These are phyloP conservation scores for Macroramphosus scolopax DNA, from an alignment of 2,797 vertebrate genomes.

Conservation along the genomic window DNA sequence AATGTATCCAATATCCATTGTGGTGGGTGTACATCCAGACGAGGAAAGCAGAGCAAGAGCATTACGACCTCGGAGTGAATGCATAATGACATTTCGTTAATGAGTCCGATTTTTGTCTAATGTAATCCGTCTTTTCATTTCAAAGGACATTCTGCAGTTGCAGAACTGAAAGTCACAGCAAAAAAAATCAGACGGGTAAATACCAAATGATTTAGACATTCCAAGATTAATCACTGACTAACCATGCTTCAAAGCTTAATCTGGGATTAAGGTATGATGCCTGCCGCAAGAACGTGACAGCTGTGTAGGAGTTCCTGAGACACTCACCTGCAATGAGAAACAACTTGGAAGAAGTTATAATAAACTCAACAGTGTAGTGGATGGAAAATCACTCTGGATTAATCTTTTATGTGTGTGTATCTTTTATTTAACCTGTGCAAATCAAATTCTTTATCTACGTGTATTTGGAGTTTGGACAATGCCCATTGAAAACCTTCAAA, in stretches of 20 bases:
- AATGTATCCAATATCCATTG: background rate
- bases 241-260: slow-evolving; percentile 50
- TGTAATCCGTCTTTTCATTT: slow-evolving; percentile 13
- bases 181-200: slow-evolving; percentile 38
- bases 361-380: no score
- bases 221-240: slow-evolving; percentile 48
- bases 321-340: slow-evolving; percentile 17
- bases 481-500: no score
- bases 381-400: no score
- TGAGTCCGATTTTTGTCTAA: slow-evolving; percentile 17
- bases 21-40: background rate
- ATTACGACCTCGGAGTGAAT: background rate
- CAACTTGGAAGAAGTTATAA: background rate
- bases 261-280: slow-evolving; percentile 53
- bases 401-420: no score
- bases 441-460: no score
- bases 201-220: slow-evolving; percentile 36
- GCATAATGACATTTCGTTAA: slow-evolving; percentile 17
- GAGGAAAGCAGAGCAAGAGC: background rate
- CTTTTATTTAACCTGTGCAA: no score
- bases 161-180: slow-evolving; percentile 28
- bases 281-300: slow-evolving; percentile 32
- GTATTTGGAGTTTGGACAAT: no score
- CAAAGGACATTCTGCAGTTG: slow-evolving; percentile 6
- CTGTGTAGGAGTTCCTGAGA: slow-evolving; percentile 23